Base-by-base conservation (phyloP, 2,888 invertebrate genomes). In the Dynastes maya region DNA sequence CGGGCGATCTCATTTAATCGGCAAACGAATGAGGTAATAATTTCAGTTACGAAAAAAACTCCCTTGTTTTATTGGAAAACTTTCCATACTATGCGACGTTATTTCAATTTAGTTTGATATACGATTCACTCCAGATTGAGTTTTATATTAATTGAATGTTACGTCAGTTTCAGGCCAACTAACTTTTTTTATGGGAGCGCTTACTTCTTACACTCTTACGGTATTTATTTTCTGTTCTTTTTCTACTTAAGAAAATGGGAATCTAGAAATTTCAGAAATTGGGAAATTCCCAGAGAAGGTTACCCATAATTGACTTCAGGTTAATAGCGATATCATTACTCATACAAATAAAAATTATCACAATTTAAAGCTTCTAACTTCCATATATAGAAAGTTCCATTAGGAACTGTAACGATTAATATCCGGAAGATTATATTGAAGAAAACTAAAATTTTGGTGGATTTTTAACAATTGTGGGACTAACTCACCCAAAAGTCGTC, bases 11-110 rank as follows among this genome's bases (percentile, higher is more conserved):
- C 32, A 58, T 72, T 72, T 72, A 72, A 72, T 72, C 55, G 58
- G 72, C 58, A 72, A 58, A 58, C 72, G 72, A 72, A 72, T 72
- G 72, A 72, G 72, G 72, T 72, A 72, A 72, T 72, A 72, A 72
- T 58, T 72, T 72, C 58, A 55, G 72, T 72, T 72, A 72, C 40
- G 58, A 61, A 72, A 72, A 22, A 61, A 72, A 58, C 22, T 72
- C 40, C 58, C 53, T 72, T 37, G 27, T 58, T 58, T 72, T 72
- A 72, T 72, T 37, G 58, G 58, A 61, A 72, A 72, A 72, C 72
- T 72, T 72, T 72, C 16, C 58, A 40, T 58, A 40, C 72, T 58
- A 72, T 58, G 72, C 58, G 72, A 37, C 61, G 72, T 5, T 72
- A 58, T 72, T 72, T 58, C 72, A 72, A 58, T 72, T 72, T 58